Conservation (phyloP, 2,113 vertebrate genomes). For the Neodon shergylaensis region DNA sequence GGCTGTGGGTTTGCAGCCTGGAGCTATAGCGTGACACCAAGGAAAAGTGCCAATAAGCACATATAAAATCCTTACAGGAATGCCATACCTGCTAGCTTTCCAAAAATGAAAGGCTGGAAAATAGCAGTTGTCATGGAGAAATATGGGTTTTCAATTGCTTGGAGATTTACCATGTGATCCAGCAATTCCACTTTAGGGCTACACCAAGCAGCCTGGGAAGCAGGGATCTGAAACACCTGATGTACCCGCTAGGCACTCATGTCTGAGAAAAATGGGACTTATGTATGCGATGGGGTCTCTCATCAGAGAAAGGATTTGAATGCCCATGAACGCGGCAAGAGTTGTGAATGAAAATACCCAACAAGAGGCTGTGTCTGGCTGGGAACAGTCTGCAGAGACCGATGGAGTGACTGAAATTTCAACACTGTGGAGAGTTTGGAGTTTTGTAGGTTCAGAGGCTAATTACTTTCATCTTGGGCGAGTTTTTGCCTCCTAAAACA, state of each 20-base stretch:
- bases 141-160: background rate
- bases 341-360: background rate
- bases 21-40: too few relatives aligned
- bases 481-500: background rate
- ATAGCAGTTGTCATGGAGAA: background rate
- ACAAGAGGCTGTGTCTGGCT: background rate
- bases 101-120: background rate
- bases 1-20: background rate
- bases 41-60: background rate
- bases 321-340: background rate
- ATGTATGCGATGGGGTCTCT: background rate
- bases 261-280: too few relatives aligned
- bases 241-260: fast-evolving
- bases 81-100: background rate
- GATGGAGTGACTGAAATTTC: background rate
- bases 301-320: background rate
- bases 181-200: background rate
- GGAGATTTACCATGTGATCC: background rate
- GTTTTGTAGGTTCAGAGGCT: background rate
- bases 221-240: background rate
- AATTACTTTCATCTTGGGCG: background rate
- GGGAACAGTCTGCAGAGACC: background rate
- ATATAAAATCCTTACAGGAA: background rate
- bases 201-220: background rate
- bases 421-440: background rate